Percentiles rank a stretch among this genome's conserved stretches.
Conservation (phyloP, 2,113 vertebrate genomes). For the Lipophrys pholis region DNA sequence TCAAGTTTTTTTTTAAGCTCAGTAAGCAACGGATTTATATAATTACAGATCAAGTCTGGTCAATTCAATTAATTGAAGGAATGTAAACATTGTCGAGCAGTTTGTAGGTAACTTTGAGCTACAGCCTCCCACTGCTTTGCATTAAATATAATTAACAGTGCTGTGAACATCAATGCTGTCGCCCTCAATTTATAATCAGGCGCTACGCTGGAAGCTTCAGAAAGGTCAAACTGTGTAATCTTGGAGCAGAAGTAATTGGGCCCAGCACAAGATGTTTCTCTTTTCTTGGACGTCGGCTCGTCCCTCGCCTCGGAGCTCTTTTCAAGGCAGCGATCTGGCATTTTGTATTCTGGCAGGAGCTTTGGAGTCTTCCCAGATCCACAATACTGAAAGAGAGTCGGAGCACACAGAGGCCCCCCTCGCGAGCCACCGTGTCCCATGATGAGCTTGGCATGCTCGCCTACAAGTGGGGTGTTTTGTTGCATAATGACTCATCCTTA, state of each 20-base stretch:
- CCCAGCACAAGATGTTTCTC: constrained; percentile 69
- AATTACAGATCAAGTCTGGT: background rate
- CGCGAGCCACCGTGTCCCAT: constrained; percentile 54
- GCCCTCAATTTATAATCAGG: constrained; percentile 35
- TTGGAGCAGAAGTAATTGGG: constrained; percentile 78
- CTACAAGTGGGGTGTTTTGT: constrained; percentile 39
- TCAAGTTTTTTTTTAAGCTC: background rate
- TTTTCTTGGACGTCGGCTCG: constrained; percentile 65
- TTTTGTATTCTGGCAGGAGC: constrained; percentile 72
- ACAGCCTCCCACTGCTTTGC: constrained; percentile 7
- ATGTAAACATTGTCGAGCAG: constrained; percentile 10
- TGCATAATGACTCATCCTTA: constrained; percentile 18
- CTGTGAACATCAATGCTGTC: constrained; percentile 29
- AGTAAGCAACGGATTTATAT: background rate
- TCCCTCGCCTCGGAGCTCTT: constrained; percentile 59
- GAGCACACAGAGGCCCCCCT: constrained; percentile 51
- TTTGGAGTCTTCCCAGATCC: constrained; percentile 70
- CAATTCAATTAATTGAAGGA: constrained; percentile 6
- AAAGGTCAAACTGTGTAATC: constrained; percentile 69
- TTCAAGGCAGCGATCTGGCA: constrained; percentile 56
- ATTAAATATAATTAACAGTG: constrained; percentile 35
- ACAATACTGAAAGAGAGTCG: constrained; percentile 49
- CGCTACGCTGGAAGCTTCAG: constrained; percentile 56
- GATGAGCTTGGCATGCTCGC: constrained; percentile 51
- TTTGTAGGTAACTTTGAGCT: constrained; percentile 3